Base-by-base conservation (phyloP, 2,888 invertebrate genomes). In the Andrena marginata region DNA sequence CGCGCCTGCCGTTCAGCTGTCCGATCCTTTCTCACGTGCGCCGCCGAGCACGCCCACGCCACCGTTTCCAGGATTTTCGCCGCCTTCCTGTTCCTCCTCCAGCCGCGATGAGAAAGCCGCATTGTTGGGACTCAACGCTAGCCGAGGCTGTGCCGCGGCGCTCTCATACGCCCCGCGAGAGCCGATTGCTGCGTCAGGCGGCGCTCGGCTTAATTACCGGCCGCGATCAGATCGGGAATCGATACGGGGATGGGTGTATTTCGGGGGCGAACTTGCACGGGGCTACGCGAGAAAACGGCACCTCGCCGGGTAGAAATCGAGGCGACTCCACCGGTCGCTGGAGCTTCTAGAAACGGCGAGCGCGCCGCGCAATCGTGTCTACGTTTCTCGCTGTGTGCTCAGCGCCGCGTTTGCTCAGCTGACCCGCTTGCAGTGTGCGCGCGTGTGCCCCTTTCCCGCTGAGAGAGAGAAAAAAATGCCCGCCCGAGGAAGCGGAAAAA, bases 21-120 rank as follows among this genome's bases (percentile, higher is more conserved):
- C 48, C 71, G 82, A 59, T 75, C 82, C 68, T 63, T 72, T 80
- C 76, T 81, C 82, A 76, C 82, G 82, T 76, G 81, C 31, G 0
- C 42, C 10, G 26, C n/a, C 26, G 35, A 49, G 35, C 78, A 69
- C 77, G 71, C 77, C 80, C 73, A 69, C 77, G 69, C 48, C 63
- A 49, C 65, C 33, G 74, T 80, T 74, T 67, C 80, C 73, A 70
- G 35, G 54, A 71, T 77, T 77, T 77, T 76, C 77, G 65, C 69
- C 73, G 65, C 77, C 65, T 72, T 78, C 76, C 68, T 77, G 49
- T 59, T 73, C 64, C 62, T 78, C 78, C 56, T 48, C 48, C 74
- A 31, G 67, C 65, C 42, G 48, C 78, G 68, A 20, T 59, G 77
- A 70, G 77, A 77, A 79, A 65, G 64, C 59, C n/a, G 62, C 59